Percentiles rank a stretch among this genome's conserved stretches.
These are phyloP conservation scores for Dasyprocta punctata DNA, from an alignment of 2,113 vertebrate genomes.

Conservation along the genomic window DNA sequence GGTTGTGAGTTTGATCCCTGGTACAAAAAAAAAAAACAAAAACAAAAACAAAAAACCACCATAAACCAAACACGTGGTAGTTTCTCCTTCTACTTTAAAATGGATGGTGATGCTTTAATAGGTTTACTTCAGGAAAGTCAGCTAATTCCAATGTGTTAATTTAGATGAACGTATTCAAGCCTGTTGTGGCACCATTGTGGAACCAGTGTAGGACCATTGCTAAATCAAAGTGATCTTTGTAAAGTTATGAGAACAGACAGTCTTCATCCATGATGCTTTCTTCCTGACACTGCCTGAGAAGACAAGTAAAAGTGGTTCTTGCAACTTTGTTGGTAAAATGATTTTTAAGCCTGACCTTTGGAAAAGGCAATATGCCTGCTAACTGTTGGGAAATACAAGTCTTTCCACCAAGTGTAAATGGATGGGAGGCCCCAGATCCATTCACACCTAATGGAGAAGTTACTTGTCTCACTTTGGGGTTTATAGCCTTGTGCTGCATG, in stretches of 20 bases:
- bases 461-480: constrained; percentile 59
- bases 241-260: background rate
- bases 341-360: constrained; percentile 65
- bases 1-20: too few species aligned
- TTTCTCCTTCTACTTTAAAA: background rate
- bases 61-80: background rate
- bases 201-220: background rate
- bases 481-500: fast-evolving
- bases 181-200: too few species aligned
- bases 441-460: constrained; percentile 78
- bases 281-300: constrained; percentile 32
- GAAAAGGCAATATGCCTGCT: constrained; percentile 60
- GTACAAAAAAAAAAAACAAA: too few species aligned
- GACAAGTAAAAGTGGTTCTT: constrained; percentile 35
- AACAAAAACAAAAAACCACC: too few species aligned
- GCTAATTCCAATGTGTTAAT: background rate
- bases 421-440: constrained; percentile 76
- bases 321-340: background rate
- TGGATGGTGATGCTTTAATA: background rate
- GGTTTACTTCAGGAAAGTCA: background rate
- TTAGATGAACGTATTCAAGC: background rate
- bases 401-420: constrained; percentile 82
- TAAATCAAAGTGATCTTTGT: constrained; percentile 36
- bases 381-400: constrained; percentile 63
- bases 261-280: background rate